Evolutionary conservation across 2,797 vertebrate species (phyloP), one percentile per base, ranked within the genome.

Genomic region (Spheniscus humboldti): DNA sequence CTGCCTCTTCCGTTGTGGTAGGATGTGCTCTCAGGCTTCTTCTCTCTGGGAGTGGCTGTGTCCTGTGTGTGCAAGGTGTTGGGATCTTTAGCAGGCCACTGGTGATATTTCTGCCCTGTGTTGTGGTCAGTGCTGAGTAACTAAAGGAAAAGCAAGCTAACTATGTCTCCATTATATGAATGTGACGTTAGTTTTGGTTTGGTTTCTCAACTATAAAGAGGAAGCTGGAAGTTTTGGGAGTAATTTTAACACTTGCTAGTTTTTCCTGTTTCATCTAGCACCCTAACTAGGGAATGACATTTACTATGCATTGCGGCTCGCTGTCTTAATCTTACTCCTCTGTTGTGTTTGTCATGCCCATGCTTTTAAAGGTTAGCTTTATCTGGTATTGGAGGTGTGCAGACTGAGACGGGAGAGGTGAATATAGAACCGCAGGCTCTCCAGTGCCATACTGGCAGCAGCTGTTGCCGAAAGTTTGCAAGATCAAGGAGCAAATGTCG

Each of bases 1-100:
- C 43, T 13, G 53, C 33, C 10, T 2, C 43, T 53, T 18, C 57
- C 1, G 3, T 11, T 7, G 41, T 3, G 18, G 59, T 18, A 6
- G n/a, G 71, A 16, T n/a, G 50, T 12, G 45, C 35, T 35, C 53
- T 6, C 14, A 4, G 47, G n/a, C 28, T 25, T 19, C 57, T 1
- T 13, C 66, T 18, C 60, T 39, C 82, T 16, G 52, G 18, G 15
- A 13, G n/a, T 1, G 35, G 20, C 68, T 14, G 33, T 7, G 47
- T 37, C 7, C 45, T 11, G 17, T 2, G 18, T 6, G 1, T 7
- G 35, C 6, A 2, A 22, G 12, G 33, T 1, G 4, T 1, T 30
- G 62, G 64, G 12, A 20, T 30, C 57, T 9, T 20, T 11, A 25
- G 25, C 5, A 2, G 30, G 47, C 28, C 9, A 5, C 47, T 35